Conservation (phyloP, 1,140 invertebrate genomes). For the Caenorhabditis inopinata region DNA sequence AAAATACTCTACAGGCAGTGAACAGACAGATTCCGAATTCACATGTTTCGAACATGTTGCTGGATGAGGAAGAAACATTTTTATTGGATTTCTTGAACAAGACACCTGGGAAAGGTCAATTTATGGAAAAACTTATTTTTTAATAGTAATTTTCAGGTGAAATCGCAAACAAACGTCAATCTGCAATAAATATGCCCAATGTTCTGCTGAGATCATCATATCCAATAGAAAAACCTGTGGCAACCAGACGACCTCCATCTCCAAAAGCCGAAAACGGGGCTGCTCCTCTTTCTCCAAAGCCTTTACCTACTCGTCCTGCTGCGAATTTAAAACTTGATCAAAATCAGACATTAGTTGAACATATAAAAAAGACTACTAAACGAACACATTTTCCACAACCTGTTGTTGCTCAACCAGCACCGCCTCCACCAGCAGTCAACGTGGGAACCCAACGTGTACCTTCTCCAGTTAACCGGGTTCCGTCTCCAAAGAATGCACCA, state of each 20-base stretch:
- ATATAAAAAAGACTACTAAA: not conserved
- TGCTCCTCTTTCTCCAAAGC: not conserved
- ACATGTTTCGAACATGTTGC: not conserved
- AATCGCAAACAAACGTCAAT: not conserved
- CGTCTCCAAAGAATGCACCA: slow-evolving; percentile 3
- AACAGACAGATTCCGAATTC: slow-evolving; percentile 23
- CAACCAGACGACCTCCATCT: not conserved
- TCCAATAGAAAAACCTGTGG: not conserved
- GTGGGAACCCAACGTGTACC: not conserved
- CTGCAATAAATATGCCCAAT: not conserved
- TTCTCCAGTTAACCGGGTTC: not conserved
- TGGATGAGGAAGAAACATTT: slow-evolving; percentile 22
- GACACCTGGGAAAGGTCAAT: not conserved
- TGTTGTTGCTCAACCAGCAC: not conserved
- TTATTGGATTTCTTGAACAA: slow-evolving; percentile 2
- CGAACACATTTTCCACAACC: too few relatives aligned
- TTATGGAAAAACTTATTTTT: not conserved
- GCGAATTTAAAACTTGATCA: not conserved
- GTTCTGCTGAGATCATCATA: not conserved
- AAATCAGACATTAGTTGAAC: too few relatives aligned
- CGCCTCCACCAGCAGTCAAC: not conserved
- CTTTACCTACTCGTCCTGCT: not conserved
- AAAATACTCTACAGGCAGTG: not conserved
- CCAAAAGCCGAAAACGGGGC: too few relatives aligned
- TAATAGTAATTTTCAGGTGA: not conserved